Conservation (phyloP, 2,797 vertebrate genomes). For the Pseudotriccus pelzelni region DNA sequence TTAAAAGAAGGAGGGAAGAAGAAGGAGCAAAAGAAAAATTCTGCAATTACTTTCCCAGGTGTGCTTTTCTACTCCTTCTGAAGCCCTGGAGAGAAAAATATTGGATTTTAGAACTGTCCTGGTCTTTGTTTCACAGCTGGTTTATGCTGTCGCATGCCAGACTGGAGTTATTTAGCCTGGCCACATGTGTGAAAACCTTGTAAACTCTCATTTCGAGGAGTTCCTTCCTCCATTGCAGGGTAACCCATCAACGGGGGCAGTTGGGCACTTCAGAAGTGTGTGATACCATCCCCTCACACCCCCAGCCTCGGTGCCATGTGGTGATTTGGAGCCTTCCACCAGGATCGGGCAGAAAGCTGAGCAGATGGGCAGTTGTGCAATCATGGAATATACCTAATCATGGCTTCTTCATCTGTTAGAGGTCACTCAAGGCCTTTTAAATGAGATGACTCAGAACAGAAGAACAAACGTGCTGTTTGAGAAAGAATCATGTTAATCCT, state of each 20-base stretch:
- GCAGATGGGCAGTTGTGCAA: constrained; percentile 26
- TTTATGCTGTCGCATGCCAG: neutral
- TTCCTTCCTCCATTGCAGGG: neutral
- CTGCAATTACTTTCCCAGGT: neutral
- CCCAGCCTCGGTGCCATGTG: neutral
- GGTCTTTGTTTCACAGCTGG: neutral
- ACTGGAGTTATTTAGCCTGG: neutral
- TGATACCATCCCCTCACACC: neutral
- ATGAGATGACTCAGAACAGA: neutral
- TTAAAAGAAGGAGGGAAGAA: neutral
- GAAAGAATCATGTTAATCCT: neutral
- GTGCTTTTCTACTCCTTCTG: neutral
- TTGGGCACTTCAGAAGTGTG: neutral
- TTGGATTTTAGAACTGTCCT: neutral
- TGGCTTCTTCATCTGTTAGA: neutral
- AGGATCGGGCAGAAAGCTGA: neutral
- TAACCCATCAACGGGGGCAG: neutral
- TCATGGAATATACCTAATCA: neutral
- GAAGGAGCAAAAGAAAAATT: neutral
- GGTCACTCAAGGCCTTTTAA: neutral
- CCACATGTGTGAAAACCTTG: neutral
- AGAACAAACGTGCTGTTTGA: neutral
- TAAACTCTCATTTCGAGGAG: neutral
- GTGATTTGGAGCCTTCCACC: neutral
- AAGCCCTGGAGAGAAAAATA: neutral